Percentiles rank a stretch among this genome's conserved stretches.
Evolutionary conservation across 2,797 vertebrate genomes (phyloP).

Genomic region (Pampus argenteus): DNA sequence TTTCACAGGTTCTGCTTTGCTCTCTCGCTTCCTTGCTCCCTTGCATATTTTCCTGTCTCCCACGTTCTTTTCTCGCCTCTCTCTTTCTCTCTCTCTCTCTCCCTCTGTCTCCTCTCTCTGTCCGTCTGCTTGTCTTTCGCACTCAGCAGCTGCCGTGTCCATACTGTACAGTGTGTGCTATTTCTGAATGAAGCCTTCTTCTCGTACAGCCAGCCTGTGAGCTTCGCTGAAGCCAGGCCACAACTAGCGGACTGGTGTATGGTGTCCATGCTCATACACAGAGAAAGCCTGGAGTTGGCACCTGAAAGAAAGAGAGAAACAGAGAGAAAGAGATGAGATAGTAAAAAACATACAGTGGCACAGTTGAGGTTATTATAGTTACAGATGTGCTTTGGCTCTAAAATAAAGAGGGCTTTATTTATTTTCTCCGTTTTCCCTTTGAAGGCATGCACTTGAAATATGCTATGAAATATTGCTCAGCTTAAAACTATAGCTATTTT

Average conservation of each 20-base stretch:
- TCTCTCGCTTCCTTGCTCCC: constrained; percentile 65
- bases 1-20: constrained; percentile 83
- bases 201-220: constrained; percentile 73
- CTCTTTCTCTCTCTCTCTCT: constrained; percentile 45
- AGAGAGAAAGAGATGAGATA: constrained; percentile 67
- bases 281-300: constrained; percentile 70
- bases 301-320: constrained; percentile 75
- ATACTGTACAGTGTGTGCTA: constrained; percentile 85
- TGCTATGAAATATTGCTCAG: constrained; percentile 47
- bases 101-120: constrained; percentile 77
- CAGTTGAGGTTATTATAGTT: constrained; percentile 67
- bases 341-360: constrained; percentile 72
- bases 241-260: constrained; percentile 73
- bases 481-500: constrained; percentile 31
- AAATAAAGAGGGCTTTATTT: constrained; percentile 61
- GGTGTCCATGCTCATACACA: constrained; percentile 62
- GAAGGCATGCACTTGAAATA: constrained; percentile 57
- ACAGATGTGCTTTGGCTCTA: constrained; percentile 73
- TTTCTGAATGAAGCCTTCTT: constrained; percentile 84
- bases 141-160: constrained; percentile 83
- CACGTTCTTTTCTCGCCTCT: constrained; percentile 72
- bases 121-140: constrained; percentile 84
- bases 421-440: constrained; percentile 55
- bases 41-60: constrained; percentile 80
- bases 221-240: constrained; percentile 74